Evolutionary conservation across 1,140 invertebrate species (phyloP).

Genomic region (Saxidomus purpurata): DNA sequence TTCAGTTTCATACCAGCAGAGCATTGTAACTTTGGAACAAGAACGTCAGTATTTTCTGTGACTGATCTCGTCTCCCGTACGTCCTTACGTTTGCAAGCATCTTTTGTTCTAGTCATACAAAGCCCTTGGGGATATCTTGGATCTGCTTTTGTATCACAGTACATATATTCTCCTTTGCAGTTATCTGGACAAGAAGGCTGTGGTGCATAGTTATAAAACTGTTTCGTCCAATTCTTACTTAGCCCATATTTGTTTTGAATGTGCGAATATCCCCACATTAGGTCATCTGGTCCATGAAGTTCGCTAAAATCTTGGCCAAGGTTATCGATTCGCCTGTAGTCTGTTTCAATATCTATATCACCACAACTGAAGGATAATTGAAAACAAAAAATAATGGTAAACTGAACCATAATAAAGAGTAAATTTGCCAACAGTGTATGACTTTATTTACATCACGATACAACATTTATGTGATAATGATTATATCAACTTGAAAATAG

Average conservation of each 20-base stretch:
- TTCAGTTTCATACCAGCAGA: background rate
- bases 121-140: too few relatives aligned
- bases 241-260: background rate
- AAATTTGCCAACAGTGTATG: too few relatives aligned
- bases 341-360: background rate
- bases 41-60: background rate
- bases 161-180: background rate
- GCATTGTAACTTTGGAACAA: background rate
- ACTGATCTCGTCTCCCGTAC: too few relatives aligned
- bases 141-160: background rate
- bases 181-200: background rate
- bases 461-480: too few relatives aligned
- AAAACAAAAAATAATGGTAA: too few relatives aligned
- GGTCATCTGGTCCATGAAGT: background rate
- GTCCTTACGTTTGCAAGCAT: background rate
- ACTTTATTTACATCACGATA: too few relatives aligned
- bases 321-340: background rate
- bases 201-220: background rate
- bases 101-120: background rate
- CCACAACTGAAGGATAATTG: background rate
- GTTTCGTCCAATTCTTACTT: background rate
- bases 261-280: background rate
- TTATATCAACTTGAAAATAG: too few relatives aligned
- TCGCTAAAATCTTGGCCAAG: background rate
- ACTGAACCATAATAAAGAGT: too few relatives aligned